A percentile compares a stretch with the other conserved stretches of the same genome.
phyloP scores from a whole-genome alignment of 2,888 invertebrate species.

The Cosmopolites sordidus region DNA sequence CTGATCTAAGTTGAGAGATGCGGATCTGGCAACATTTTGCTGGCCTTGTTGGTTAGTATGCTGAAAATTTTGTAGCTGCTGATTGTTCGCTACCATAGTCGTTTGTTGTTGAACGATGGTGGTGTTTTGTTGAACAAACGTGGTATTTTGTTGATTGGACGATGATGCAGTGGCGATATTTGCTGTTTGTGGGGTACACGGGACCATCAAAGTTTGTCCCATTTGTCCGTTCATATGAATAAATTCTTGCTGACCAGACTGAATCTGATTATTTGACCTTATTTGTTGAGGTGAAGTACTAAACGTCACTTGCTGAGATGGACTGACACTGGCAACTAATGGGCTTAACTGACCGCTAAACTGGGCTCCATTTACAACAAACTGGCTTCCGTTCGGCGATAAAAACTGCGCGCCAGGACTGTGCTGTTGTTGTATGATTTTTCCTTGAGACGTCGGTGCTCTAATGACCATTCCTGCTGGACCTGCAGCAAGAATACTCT shows the following conservation, averaged over 20 bases:
- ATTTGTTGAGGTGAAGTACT: conserved; percentile 37
- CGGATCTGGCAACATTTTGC: conserved; percentile 17
- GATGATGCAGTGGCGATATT: conserved; percentile 55
- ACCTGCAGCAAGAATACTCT: conserved; percentile 58
- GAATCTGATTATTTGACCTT: conserved; percentile 42
- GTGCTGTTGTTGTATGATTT: conserved; percentile 60
- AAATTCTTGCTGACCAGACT: conserved; percentile 58
- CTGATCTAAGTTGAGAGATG: conserved; percentile 55
- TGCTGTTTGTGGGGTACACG: conserved; percentile 54
- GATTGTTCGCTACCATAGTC: conserved; percentile 70
- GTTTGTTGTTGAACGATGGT: conserved; percentile 81
- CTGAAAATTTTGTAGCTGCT: conserved; percentile 48
- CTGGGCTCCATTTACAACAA: conserved; percentile 68
- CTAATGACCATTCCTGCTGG: conserved; percentile 76
- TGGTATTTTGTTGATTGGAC: conserved; percentile 59
- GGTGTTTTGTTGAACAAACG: conserved; percentile 80
- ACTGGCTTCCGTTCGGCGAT: conserved; percentile 69
- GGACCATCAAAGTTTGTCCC: conserved; percentile 70
- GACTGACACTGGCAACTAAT: conserved; percentile 68
- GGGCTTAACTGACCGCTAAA: conserved; percentile 77
- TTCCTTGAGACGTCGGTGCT: conserved; percentile 68
- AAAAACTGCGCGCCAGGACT: conserved; percentile 69
- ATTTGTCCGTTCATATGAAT: conserved; percentile 63
- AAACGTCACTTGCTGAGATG: conserved; percentile 58
- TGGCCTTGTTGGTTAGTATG: conserved; percentile 26